Evolutionary conservation across 2,797 vertebrate genomes (phyloP).

Genomic region (Ciconia nigra): DNA sequence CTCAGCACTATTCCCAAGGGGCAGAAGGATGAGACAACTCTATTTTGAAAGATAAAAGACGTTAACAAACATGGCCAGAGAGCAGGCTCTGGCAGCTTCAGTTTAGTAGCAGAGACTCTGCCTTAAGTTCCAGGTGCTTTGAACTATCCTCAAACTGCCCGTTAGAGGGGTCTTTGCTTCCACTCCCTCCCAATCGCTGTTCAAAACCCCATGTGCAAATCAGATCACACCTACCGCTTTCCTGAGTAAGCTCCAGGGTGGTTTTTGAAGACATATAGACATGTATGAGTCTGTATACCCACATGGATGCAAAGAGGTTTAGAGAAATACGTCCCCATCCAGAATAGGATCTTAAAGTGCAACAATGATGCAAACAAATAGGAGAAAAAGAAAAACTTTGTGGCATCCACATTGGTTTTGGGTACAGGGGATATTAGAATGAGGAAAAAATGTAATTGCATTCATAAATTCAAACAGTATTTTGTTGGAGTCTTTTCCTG

Average conservation of each 20-base stretch:
- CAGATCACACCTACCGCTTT: background rate
- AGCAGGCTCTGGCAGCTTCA: background rate
- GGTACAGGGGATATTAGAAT: background rate
- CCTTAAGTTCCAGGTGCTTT: background rate
- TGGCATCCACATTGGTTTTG: background rate
- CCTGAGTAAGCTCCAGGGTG: background rate
- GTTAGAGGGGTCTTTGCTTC: background rate
- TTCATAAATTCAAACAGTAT: background rate
- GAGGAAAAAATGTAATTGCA: background rate
- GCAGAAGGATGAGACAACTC: background rate
- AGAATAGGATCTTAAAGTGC: background rate
- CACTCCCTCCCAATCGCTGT: background rate
- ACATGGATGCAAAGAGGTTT: background rate
- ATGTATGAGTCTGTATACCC: background rate
- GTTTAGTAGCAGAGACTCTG: background rate
- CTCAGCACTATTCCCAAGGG: background rate
- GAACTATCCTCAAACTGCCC: background rate
- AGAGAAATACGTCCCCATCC: background rate
- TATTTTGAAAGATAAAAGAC: background rate
- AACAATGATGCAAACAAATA: background rate
- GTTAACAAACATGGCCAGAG: background rate
- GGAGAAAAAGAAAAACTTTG: background rate
- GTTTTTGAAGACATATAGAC: background rate
- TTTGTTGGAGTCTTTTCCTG: background rate
- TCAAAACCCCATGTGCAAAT: background rate